Conservation (phyloP, 2,113 vertebrate genomes). For the Chionomys nivalis region DNA sequence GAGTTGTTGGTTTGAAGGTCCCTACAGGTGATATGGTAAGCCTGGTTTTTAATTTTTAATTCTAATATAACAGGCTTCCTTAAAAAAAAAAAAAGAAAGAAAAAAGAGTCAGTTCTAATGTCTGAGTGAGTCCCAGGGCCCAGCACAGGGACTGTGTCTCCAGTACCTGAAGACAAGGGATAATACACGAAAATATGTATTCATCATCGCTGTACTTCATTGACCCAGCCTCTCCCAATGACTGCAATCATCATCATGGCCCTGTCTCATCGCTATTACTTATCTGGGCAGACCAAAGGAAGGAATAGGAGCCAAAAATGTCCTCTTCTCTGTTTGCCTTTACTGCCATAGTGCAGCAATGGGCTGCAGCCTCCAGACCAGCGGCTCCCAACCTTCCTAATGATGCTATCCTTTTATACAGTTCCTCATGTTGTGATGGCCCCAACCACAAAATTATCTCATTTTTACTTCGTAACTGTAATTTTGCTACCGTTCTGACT, state of each 20-base stretch:
- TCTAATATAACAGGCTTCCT: not conserved
- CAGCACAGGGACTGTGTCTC: not conserved
- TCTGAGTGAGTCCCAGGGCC: not conserved
- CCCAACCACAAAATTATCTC: not conserved
- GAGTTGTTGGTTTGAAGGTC: not conserved
- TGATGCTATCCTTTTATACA: not conserved
- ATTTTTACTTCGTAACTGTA: too few species aligned
- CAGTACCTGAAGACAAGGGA: not conserved
- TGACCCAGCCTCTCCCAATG: not conserved
- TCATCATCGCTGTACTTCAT: not conserved
- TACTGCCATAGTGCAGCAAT: not conserved
- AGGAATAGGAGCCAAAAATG: not conserved
- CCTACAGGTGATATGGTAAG: not conserved
- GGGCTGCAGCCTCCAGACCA: not conserved
- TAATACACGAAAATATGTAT: not conserved
- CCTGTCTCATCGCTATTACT: not conserved
- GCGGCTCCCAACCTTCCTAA: not conserved
- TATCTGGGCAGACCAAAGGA: not conserved
- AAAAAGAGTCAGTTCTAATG: not conserved
- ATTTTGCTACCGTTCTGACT: not conserved
- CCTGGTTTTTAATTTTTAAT: not conserved
- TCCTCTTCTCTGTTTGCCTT: not conserved
- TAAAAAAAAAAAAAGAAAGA: not conserved
- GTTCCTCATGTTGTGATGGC: not conserved
- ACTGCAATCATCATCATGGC: not conserved